Conservation (phyloP, 2,888 invertebrate genomes). For the Amphipoea oculea region DNA sequence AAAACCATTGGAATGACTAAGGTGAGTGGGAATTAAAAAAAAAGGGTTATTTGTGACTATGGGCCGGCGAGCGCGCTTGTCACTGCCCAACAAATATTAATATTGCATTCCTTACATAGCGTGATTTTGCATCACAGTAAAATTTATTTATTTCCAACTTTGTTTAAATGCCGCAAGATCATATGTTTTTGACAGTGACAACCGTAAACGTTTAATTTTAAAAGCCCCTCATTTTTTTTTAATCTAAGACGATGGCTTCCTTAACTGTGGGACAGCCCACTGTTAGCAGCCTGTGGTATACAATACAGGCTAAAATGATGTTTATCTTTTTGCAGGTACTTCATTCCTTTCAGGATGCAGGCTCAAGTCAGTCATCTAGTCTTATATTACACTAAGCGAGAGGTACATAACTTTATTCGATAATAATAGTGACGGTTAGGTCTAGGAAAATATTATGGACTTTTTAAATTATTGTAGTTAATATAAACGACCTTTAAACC, state of each 20-base stretch:
- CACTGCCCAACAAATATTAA: background rate
- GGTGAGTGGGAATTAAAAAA: slow-evolving; percentile 18
- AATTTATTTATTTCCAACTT: background rate
- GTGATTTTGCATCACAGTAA: background rate
- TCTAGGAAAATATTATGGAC: background rate
- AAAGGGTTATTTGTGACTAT: too few relatives aligned
- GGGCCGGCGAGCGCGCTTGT: background rate
- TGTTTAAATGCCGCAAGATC: background rate
- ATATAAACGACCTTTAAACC: background rate
- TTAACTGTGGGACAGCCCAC: too few relatives aligned
- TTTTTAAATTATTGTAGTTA: slow-evolving; percentile 7
- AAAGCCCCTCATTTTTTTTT: too few relatives aligned
- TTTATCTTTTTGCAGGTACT: slow-evolving; percentile 43
- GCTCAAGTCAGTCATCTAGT: slow-evolving; percentile 52
- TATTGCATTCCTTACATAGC: background rate
- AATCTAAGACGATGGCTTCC: background rate
- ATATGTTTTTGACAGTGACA: too few relatives aligned
- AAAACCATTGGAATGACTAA: slow-evolving; percentile 74
- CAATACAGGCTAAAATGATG: background rate
- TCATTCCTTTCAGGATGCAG: background rate
- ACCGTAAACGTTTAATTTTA: too few relatives aligned
- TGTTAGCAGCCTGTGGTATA: too few relatives aligned
- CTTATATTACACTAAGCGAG: slow-evolving; percentile 39
- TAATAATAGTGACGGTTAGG: background rate
- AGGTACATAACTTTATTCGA: slow-evolving; percentile 18